Evolutionary conservation across 2,888 invertebrate species (phyloP).

Genomic region (Dysmachus trigonus): DNA sequence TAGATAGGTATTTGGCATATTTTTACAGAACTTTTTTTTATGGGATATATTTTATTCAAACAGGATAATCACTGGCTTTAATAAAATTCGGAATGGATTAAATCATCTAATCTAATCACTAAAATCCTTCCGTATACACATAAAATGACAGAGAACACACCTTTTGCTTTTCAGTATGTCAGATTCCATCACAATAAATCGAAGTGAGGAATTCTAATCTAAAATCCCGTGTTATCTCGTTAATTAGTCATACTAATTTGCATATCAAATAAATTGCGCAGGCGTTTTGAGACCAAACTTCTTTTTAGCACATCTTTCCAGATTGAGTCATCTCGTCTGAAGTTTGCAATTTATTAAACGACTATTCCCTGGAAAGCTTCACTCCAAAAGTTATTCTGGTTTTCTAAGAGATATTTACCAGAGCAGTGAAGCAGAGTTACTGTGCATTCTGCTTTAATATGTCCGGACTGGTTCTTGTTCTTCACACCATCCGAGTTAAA

Average conservation of each 20-base stretch:
- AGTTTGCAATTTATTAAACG: background rate
- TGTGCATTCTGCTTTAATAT: background rate
- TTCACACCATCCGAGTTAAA: background rate
- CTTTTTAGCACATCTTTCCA: background rate
- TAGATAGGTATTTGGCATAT: too few relatives aligned
- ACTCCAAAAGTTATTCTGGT: background rate
- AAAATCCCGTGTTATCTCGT: background rate
- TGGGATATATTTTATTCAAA: too few relatives aligned
- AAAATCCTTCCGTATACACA: background rate
- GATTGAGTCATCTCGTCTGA: background rate
- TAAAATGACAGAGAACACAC: background rate
- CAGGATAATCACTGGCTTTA: too few relatives aligned
- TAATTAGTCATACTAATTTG: background rate
- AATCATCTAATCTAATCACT: background rate
- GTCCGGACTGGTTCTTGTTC: background rate
- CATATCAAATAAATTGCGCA: constrained; percentile 13
- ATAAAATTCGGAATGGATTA: background rate
- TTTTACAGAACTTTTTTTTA: too few relatives aligned
- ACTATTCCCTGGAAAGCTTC: background rate
- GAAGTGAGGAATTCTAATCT: background rate
- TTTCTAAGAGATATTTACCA: background rate
- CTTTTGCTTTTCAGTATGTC: background rate
- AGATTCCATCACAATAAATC: background rate
- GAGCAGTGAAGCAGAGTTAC: background rate
- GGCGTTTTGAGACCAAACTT: background rate